phyloP scores from a whole-genome alignment of 2,888 invertebrate species.

The Acholoe squamosa region DNA sequence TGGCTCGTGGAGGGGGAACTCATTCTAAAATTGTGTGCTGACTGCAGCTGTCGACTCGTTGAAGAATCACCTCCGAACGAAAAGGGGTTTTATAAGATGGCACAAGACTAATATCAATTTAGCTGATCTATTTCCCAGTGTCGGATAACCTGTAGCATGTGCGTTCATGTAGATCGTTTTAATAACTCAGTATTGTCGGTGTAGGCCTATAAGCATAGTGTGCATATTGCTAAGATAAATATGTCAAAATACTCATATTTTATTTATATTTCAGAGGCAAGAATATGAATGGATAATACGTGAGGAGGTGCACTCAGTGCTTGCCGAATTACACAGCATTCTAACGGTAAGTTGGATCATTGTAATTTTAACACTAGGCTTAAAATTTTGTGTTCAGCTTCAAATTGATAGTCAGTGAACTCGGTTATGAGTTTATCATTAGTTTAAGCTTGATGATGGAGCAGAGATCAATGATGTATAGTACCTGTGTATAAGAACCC shows the following conservation, averaged over 20 bases:
- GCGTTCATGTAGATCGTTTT: neutral
- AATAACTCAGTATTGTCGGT: neutral
- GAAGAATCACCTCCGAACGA: too few species aligned
- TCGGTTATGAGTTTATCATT: too few species aligned
- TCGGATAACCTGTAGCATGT: neutral
- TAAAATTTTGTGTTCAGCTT: too few species aligned
- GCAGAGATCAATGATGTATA: too few species aligned
- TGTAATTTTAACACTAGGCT: too few species aligned
- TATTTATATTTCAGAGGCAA: conserved; percentile 51
- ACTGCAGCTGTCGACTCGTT: too few species aligned
- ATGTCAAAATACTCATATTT: neutral
- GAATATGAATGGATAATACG: conserved; percentile 66
- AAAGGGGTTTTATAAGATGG: too few species aligned
- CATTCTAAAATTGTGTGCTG: too few species aligned
- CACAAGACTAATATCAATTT: neutral
- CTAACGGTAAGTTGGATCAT: conserved; percentile 47
- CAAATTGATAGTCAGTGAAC: too few species aligned
- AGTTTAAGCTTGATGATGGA: too few species aligned
- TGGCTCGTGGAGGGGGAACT: too few species aligned
- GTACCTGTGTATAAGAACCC: too few species aligned
- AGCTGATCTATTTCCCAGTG: neutral
- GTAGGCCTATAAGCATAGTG: neutral
- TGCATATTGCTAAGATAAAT: neutral
- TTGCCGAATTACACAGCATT: conserved; percentile 51
- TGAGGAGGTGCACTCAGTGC: conserved; percentile 64